A percentile compares a stretch with the other conserved stretches of the same genome.
Evolutionary conservation across 2,113 vertebrate genomes (phyloP).

Genomic region (Zosterops pallidus): DNA sequence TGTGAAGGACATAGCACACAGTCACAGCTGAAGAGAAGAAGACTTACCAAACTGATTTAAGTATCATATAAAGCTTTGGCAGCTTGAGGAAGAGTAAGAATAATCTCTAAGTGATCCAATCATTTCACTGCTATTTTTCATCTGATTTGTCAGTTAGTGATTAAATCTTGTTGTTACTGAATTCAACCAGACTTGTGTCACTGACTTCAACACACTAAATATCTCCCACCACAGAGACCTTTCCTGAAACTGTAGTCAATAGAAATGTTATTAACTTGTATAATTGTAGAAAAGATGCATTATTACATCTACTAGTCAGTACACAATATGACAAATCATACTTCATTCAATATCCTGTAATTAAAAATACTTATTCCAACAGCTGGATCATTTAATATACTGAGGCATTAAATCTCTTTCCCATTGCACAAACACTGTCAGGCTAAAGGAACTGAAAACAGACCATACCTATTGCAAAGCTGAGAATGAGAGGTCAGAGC

Average conservation of each 20-base stretch:
- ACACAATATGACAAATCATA: not conserved
- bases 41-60: not conserved
- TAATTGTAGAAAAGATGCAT: not conserved
- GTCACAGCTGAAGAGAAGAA: not conserved
- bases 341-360: not conserved
- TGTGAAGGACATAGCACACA: not conserved
- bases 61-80: not conserved
- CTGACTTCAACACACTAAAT: not conserved
- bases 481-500: not conserved
- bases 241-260: not conserved
- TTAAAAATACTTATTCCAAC: not conserved
- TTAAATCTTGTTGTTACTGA: not conserved
- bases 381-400: not conserved
- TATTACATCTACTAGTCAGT: not conserved
- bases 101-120: not conserved
- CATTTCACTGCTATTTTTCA: not conserved
- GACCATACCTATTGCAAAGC: not conserved
- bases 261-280: not conserved
- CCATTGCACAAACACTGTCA: not conserved
- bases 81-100: not conserved
- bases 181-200: not conserved
- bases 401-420: not conserved
- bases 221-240: not conserved
- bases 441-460: not conserved
- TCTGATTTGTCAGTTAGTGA: not conserved